Evolutionary conservation across 2,797 vertebrate genomes (phyloP).

Genomic region (Threskiornis aethiopicus): DNA sequence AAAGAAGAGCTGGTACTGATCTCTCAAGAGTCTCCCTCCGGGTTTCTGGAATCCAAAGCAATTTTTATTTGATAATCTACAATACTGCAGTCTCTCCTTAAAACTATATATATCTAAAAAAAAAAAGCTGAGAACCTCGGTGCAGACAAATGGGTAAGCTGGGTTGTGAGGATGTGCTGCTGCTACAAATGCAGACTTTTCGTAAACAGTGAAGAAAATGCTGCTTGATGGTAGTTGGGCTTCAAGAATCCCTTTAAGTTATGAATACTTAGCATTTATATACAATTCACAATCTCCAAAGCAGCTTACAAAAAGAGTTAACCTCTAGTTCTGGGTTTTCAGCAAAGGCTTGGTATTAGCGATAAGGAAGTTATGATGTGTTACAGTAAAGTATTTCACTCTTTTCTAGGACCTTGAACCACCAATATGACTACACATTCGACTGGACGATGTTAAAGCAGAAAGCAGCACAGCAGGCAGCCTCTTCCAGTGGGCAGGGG

Average conservation of each 20-base stretch:
- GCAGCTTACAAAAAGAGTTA: background rate
- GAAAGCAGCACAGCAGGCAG: slow-evolving; percentile 99
- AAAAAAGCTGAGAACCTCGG: background rate
- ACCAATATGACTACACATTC: slow-evolving; percentile 99
- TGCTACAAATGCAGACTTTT: background rate
- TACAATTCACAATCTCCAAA: background rate
- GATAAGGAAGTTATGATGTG: background rate
- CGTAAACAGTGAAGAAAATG: background rate
- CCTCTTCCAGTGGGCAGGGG: slow-evolving; percentile 98
- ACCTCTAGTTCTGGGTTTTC: background rate
- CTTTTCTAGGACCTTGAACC: slow-evolving; percentile 91
- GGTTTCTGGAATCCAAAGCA: background rate
- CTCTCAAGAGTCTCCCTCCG: background rate
- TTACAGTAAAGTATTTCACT: background rate
- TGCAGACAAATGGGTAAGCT: background rate
- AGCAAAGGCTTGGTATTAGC: background rate
- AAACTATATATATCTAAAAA: background rate
- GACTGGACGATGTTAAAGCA: slow-evolving; percentile 99
- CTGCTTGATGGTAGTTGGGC: background rate
- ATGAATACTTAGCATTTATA: background rate
- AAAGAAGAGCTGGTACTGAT: background rate
- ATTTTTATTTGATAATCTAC: background rate
- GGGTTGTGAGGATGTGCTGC: background rate
- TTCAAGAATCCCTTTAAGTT: slow-evolving; percentile 8
- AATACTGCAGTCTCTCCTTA: background rate